phyloP scores from a whole-genome alignment of 2,888 invertebrate species.

The Drosophila pseudotalamancana region DNA sequence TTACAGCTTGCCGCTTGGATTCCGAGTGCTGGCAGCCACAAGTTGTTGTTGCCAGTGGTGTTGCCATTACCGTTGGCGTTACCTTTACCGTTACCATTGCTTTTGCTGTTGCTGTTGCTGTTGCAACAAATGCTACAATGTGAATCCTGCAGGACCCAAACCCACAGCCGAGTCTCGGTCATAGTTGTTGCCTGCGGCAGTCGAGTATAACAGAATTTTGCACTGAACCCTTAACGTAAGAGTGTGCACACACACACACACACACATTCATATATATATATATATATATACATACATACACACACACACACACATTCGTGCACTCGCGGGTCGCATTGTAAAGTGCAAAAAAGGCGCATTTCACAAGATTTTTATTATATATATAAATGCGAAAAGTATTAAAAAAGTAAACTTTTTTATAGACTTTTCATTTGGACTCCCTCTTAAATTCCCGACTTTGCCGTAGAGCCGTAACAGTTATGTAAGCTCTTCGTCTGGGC shows the following conservation, averaged over 20 bases:
- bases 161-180: slow-evolving; percentile 11
- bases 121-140: slow-evolving; percentile 35
- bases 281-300: slow-evolving; percentile 9
- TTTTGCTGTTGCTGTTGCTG: slow-evolving; percentile 26
- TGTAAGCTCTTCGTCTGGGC: slow-evolving; percentile 68
- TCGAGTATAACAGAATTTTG: slow-evolving; percentile 71
- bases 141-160: slow-evolving; percentile 23
- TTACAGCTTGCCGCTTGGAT: slow-evolving; percentile 65
- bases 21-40: slow-evolving; percentile 63
- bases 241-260: slow-evolving; percentile 24
- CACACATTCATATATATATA: too few species aligned
- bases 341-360: slow-evolving; percentile 78
- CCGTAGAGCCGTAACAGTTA: background rate
- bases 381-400: slow-evolving; percentile 80
- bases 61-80: slow-evolving; percentile 10
- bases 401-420: slow-evolving; percentile 81
- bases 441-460: background rate
- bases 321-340: slow-evolving; percentile 55
- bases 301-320: slow-evolving; percentile 2
- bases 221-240: slow-evolving; percentile 73
- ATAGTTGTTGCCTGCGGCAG: slow-evolving; percentile 56
- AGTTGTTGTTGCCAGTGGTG: too few species aligned
- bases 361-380: slow-evolving; percentile 81
- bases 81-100: slow-evolving; percentile 6
- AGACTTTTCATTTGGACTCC: slow-evolving; percentile 60